Percentiles rank a stretch among this genome's conserved stretches.
Evolutionary conservation across 2,797 vertebrate species (phyloP).

Genomic region (Sebastes iracundus): DNA sequence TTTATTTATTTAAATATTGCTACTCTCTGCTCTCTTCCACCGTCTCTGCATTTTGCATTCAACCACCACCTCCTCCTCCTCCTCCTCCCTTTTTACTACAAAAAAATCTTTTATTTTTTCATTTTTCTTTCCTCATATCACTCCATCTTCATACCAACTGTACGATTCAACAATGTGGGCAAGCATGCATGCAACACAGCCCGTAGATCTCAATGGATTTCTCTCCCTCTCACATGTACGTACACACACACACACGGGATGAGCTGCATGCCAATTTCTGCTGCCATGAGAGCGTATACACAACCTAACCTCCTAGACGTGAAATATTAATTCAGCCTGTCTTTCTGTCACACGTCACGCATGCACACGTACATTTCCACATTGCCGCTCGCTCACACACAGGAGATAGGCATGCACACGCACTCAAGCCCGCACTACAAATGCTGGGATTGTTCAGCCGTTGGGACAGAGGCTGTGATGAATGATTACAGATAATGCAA

Average conservation of each 20-base stretch:
- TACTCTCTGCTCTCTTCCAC: neutral
- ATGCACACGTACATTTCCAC: neutral
- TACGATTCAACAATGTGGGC: constrained; percentile 6
- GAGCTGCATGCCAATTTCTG: constrained; percentile 28
- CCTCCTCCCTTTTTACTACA: neutral
- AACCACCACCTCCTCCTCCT: neutral
- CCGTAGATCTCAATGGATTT: neutral
- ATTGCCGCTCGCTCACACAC: neutral
- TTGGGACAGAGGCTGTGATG: constrained; percentile 19
- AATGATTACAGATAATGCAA: constrained; percentile 40
- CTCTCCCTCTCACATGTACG: neutral
- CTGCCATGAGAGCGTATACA: neutral
- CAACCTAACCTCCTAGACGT: neutral
- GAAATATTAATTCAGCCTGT: constrained; percentile 28
- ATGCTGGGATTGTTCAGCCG: constrained; percentile 16
- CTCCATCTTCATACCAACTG: neutral
- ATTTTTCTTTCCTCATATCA: neutral
- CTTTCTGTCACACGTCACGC: neutral
- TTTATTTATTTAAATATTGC: neutral
- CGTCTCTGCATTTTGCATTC: neutral
- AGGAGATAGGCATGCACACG: neutral
- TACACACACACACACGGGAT: neutral
- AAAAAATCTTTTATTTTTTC: neutral
- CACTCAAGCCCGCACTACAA: neutral
- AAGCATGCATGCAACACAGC: neutral